Percentiles rank a stretch among this genome's conserved stretches.
phyloP scores from a whole-genome alignment of 2,797 vertebrate species.

The Intellagama lesueurii region DNA sequence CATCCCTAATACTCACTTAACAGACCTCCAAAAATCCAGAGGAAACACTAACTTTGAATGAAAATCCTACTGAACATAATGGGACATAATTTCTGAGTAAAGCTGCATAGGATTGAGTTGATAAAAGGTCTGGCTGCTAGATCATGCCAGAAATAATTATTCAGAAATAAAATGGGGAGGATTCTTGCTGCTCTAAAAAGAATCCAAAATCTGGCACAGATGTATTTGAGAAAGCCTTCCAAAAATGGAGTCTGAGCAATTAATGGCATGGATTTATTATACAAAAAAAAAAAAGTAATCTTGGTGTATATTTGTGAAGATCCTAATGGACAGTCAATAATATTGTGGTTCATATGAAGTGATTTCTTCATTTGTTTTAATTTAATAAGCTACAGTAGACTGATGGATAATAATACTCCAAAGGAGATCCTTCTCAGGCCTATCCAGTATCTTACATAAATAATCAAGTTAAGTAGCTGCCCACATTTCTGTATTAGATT shows the following conservation, averaged over 20 bases:
- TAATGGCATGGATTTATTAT: constrained; percentile 37
- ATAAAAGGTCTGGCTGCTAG: background rate
- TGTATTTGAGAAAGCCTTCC: constrained; percentile 30
- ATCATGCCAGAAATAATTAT: background rate
- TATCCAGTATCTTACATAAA: constrained; percentile 57
- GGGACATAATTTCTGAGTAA: background rate
- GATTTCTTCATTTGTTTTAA: constrained; percentile 59
- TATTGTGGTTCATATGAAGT: constrained; percentile 54
- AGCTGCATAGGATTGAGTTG: background rate
- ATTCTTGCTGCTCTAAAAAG: background rate
- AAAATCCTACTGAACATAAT: background rate
- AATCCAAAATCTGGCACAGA: constrained; percentile 15
- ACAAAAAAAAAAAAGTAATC: constrained; percentile 47
- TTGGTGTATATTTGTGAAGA: constrained; percentile 61
- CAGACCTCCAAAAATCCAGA: background rate
- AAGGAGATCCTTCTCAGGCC: constrained; percentile 47
- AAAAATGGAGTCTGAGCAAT: constrained; percentile 27
- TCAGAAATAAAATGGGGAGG: background rate
- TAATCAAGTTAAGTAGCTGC: background rate
- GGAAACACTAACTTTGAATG: too few relatives aligned
- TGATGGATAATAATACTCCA: constrained; percentile 15
- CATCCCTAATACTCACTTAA: background rate
- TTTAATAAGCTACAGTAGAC: constrained; percentile 23
- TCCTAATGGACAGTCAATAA: constrained; percentile 52
- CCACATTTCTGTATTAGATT: background rate